Percentiles rank a stretch among this genome's conserved stretches.
phyloP scores from a whole-genome alignment of 2,888 invertebrate genomes.

The Hemistola chrysoprasaria region DNA sequence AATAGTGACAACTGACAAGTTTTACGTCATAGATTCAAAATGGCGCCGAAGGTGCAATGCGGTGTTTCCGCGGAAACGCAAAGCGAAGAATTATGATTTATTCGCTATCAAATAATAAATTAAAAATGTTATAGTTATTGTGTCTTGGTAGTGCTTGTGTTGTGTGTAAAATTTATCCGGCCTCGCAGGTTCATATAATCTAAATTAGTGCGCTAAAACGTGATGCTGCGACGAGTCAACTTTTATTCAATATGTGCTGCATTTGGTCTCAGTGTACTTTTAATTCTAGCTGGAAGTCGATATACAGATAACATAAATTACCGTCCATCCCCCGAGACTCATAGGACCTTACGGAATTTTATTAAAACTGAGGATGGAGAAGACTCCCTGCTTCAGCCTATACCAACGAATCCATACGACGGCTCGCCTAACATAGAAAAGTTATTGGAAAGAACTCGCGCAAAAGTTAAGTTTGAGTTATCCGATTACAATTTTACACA shows the following conservation, averaged over 20 bases:
- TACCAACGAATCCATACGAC: conserved; percentile 64
- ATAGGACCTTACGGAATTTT: conserved; percentile 73
- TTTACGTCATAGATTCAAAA: conserved; percentile 48
- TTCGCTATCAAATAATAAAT: conserved; percentile 56
- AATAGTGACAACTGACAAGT: neutral
- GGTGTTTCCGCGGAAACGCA: conserved; percentile 78
- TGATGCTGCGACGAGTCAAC: conserved; percentile 78
- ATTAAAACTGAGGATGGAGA: conserved; percentile 83
- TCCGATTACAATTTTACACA: conserved; percentile 59
- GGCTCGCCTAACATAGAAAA: conserved; percentile 63
- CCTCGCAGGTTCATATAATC: conserved; percentile 39
- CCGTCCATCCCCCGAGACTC: conserved; percentile 68
- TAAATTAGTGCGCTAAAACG: conserved; percentile 52
- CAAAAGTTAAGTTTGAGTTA: conserved; percentile 64
- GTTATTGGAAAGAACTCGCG: conserved; percentile 61
- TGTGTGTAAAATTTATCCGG: conserved; percentile 45
- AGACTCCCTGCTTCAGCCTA: conserved; percentile 48
- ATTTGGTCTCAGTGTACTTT: conserved; percentile 76
- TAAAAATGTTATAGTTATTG: conserved; percentile 63
- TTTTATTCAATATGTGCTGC: conserved; percentile 79
- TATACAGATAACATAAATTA: conserved; percentile 78
- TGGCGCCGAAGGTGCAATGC: conserved; percentile 77
- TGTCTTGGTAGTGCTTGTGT: conserved; percentile 57
- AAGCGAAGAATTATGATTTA: conserved; percentile 67
- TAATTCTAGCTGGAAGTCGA: conserved; percentile 80